A percentile compares a stretch with the other conserved stretches of the same genome.
phyloP scores from a whole-genome alignment of 2,113 vertebrate species.

The Sinocyclocheilus grahami region DNA sequence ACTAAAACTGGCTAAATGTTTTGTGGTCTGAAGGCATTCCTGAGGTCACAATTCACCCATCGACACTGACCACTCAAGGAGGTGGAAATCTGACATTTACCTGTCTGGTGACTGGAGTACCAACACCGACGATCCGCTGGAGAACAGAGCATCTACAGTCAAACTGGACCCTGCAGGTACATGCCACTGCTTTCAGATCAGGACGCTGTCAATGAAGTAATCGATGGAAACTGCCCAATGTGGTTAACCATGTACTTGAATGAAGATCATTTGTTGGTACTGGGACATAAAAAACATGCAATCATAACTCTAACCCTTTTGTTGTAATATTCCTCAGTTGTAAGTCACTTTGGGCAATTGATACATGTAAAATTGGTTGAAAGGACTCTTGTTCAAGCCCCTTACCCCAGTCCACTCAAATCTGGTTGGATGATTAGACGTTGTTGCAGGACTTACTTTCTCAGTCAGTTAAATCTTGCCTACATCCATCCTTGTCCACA shows the following conservation, averaged over 20 bases:
- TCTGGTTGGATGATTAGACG: no score
- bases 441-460: background rate
- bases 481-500: slow-evolving; percentile 52
- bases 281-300: background rate
- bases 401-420: background rate
- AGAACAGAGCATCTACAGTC: slow-evolving; percentile 68
- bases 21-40: slow-evolving; percentile 70
- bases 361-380: background rate
- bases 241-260: background rate
- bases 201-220: background rate
- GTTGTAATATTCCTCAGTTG: background rate
- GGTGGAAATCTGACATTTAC: slow-evolving; percentile 77
- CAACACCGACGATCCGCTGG: slow-evolving; percentile 71
- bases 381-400: background rate
- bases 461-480: background rate
- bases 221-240: background rate
- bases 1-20: background rate
- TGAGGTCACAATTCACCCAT: slow-evolving; percentile 64
- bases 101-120: slow-evolving; percentile 75
- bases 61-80: slow-evolving; percentile 64
- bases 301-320: background rate
- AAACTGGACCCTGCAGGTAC: slow-evolving; percentile 65
- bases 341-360: background rate
- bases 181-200: background rate
- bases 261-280: background rate